Percentiles rank a stretch among this genome's conserved stretches.
Evolutionary conservation across 2,888 invertebrate species (phyloP).

Genomic region (Drosophila nr. perissopoda): DNA sequence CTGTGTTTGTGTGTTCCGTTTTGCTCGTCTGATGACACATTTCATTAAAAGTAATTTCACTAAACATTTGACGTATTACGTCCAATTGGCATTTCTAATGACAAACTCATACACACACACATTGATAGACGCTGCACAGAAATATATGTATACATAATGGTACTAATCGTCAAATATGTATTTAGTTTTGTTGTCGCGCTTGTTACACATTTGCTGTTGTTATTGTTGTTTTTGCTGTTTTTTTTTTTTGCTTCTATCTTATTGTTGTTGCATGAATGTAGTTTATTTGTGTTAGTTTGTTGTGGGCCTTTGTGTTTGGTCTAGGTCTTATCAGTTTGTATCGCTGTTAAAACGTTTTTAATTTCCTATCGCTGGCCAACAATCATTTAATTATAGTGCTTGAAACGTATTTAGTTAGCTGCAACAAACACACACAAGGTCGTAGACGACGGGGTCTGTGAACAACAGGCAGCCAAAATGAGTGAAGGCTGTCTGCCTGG

Average conservation of each 20-base stretch:
- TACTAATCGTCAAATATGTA: conserved; percentile 65
- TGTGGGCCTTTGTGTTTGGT: conserved; percentile 25
- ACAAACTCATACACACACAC: conserved; percentile 40
- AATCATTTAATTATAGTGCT: conserved; percentile 77
- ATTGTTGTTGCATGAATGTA: conserved; percentile 2
- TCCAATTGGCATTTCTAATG: conserved; percentile 79
- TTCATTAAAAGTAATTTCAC: conserved; percentile 81
- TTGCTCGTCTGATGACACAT: conserved; percentile 74
- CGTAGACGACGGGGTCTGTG: conserved; percentile 5
- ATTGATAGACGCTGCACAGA: conserved; percentile 13
- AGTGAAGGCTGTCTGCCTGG: neutral
- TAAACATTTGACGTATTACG: conserved; percentile 79
- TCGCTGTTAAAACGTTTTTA: conserved; percentile 76
- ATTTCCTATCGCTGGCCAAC: conserved; percentile 71
- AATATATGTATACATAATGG: conserved; percentile 48
- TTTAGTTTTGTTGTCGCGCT: conserved; percentile 66
- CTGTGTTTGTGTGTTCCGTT: conserved; percentile 20
- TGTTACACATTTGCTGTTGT: conserved; percentile 54
- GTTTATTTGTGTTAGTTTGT: conserved; percentile 4
- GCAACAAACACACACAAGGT: conserved; percentile 9
- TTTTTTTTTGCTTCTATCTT: conserved; percentile 22
- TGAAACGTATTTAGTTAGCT: conserved; percentile 55
- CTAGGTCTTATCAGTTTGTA: conserved; percentile 64
- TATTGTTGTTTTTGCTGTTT: conserved; percentile 13
- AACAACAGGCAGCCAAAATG: neutral